Percentiles rank a stretch among this genome's conserved stretches.
These are phyloP conservation scores for Cyclophora punctaria DNA, from an alignment of 2,888 invertebrate species.

Conservation along the genomic window DNA sequence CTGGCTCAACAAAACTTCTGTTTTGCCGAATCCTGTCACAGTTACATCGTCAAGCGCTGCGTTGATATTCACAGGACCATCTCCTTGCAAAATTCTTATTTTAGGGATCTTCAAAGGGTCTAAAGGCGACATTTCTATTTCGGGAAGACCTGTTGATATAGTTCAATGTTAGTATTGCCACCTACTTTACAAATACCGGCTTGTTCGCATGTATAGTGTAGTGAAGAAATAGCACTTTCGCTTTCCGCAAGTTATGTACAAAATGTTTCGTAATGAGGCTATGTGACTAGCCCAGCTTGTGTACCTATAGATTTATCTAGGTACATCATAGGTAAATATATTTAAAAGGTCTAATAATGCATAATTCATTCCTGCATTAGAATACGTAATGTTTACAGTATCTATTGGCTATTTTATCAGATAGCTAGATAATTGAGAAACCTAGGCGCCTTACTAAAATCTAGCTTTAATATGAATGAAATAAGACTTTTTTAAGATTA, in stretches of 20 bases:
- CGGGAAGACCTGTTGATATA: constrained; percentile 60
- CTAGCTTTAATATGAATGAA: too few relatives aligned
- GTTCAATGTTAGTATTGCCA: neutral
- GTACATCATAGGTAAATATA: too few relatives aligned
- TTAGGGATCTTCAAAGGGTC: constrained; percentile 79
- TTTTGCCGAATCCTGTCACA: constrained; percentile 78
- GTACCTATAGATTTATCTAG: constrained; percentile 27
- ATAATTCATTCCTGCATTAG: too few relatives aligned
- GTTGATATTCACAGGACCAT: constrained; percentile 80
- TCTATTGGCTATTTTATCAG: too few relatives aligned
- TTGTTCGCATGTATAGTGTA: constrained; percentile 40
- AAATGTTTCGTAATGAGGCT: constrained; percentile 68
- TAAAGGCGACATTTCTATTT: constrained; percentile 76
- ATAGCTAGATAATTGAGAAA: too few relatives aligned
- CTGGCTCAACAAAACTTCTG: constrained; percentile 78
- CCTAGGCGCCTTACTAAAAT: too few relatives aligned
- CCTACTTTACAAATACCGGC: constrained; percentile 9
- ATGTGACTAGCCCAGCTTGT: constrained; percentile 51
- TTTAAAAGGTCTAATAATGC: too few relatives aligned
- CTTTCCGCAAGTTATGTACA: constrained; percentile 69
- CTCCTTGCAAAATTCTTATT: constrained; percentile 80
- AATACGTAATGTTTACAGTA: too few relatives aligned
- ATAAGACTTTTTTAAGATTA: too few relatives aligned
- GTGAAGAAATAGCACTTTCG: constrained; percentile 72
- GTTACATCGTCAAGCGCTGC: constrained; percentile 79